phyloP scores from a whole-genome alignment of 1,140 invertebrate genomes.

The Colletes latitarsis region DNA sequence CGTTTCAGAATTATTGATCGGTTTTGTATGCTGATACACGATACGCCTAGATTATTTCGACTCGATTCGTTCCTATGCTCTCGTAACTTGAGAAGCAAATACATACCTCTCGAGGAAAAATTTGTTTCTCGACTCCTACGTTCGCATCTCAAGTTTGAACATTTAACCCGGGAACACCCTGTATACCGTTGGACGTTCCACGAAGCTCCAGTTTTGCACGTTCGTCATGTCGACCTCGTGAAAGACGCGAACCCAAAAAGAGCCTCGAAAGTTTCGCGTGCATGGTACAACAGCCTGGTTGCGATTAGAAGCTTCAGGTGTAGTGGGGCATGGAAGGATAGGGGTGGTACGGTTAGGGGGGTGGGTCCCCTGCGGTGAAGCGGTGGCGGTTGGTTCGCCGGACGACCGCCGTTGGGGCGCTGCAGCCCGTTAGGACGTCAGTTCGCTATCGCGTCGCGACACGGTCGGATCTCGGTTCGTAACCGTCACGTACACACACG shows the following conservation, averaged over 20 bases:
- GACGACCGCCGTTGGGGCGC: constrained; percentile 71
- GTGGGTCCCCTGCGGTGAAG: constrained; percentile 50
- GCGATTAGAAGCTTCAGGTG: constrained; percentile 43
- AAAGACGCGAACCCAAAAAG: background rate
- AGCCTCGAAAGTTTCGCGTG: constrained; percentile 14
- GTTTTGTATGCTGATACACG: no score
- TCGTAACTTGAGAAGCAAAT: no score
- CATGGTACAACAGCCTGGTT: background rate
- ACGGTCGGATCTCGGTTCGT: constrained; percentile 56
- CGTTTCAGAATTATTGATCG: no score
- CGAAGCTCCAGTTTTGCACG: background rate
- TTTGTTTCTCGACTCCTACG: no score
- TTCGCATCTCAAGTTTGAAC: no score
- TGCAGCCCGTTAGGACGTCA: constrained; percentile 70
- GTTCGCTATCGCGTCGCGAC: constrained; percentile 73
- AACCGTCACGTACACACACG: constrained; percentile 3
- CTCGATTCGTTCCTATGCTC: no score
- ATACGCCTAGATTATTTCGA: no score
- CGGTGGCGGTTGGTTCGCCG: constrained; percentile 66
- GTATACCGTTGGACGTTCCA: no score
- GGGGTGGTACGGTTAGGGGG: constrained; percentile 28
- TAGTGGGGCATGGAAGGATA: constrained; percentile 18
- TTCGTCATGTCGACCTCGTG: background rate
- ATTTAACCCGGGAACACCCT: background rate
- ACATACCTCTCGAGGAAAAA: no score